phyloP scores from a whole-genome alignment of 2,113 vertebrate genomes.

The Nesoenas mayeri region DNA sequence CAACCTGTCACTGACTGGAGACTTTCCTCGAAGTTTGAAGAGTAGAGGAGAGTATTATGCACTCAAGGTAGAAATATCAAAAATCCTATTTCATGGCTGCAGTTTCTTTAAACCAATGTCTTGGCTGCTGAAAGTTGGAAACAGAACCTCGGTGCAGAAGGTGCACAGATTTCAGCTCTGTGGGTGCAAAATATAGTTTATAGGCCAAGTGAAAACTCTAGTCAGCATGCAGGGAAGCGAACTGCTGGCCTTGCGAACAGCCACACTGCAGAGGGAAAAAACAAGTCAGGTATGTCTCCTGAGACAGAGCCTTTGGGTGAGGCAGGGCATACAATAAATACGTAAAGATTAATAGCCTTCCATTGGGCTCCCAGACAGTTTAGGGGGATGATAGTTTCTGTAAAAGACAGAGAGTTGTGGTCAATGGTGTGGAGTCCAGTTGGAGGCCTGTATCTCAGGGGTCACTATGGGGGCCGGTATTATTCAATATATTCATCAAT shows the following conservation, averaged over 20 bases:
- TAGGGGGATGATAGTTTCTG: neutral
- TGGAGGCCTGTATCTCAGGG: too few species aligned
- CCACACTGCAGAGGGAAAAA: neutral
- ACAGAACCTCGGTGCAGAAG: slow-evolving; percentile 13
- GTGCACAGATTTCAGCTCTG: slow-evolving; percentile 64
- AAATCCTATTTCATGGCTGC: neutral
- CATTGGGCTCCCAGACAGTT: neutral
- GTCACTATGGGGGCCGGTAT: too few species aligned
- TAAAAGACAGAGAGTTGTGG: neutral
- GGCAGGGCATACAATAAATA: neutral
- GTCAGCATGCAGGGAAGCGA: slow-evolving; percentile 34
- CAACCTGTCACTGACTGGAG: slow-evolving; percentile 4
- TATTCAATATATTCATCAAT: too few species aligned
- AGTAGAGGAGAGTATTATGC: neutral
- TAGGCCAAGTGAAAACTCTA: slow-evolving; percentile 36
- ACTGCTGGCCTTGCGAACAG: slow-evolving; percentile 45
- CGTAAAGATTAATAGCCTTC: neutral
- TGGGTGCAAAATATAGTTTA: slow-evolving; percentile 42
- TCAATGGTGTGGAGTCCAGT: too few species aligned
- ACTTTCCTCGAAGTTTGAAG: slow-evolving; percentile 11
- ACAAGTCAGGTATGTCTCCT: neutral
- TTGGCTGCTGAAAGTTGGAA: slow-evolving; percentile 6
- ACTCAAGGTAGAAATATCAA: neutral
- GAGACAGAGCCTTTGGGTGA: neutral
- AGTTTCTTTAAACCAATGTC: neutral